Percentiles rank a stretch among this genome's conserved stretches.
Conservation (phyloP, 2,113 vertebrate genomes). For the Coryphaenoides rupestris region DNA sequence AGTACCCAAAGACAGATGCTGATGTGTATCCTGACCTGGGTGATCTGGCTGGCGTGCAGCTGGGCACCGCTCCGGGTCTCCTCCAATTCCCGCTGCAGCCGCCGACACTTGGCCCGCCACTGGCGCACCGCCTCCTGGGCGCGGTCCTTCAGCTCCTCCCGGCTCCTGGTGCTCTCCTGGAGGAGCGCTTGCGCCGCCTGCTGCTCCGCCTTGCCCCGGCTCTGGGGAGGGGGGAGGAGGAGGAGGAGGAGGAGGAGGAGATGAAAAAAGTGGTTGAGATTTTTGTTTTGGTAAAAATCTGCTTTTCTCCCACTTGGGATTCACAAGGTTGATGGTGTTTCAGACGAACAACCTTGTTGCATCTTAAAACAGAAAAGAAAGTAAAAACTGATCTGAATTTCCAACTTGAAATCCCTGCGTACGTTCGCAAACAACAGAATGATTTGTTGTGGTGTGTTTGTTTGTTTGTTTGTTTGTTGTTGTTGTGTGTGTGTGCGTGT, state of each 20-base stretch:
- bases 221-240: slow-evolving; percentile 34
- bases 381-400: no score
- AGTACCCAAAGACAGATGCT: no score
- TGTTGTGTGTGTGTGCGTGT: no score
- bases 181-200: slow-evolving; percentile 76
- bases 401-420: no score
- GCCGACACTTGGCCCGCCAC: slow-evolving; percentile 86
- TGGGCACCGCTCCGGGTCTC: slow-evolving; percentile 68
- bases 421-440: not conserved
- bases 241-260: not conserved
- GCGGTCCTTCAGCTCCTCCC: slow-evolving; percentile 82
- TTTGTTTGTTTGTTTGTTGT: no score
- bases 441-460: not conserved
- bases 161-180: slow-evolving; percentile 75
- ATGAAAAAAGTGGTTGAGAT: not conserved
- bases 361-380: no score
- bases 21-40: no score
- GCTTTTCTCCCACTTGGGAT: no score
- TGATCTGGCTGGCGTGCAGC: slow-evolving; percentile 69
- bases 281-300: no score
- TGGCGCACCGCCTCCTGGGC: slow-evolving; percentile 85
- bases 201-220: slow-evolving; percentile 66
- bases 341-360: no score
- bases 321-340: no score
- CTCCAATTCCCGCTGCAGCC: slow-evolving; percentile 77